Percentiles rank a stretch among this genome's conserved stretches.
These are phyloP conservation scores for Mastomys natalensis DNA, from an alignment of 2,113 vertebrate genomes.

Conservation along the genomic window DNA sequence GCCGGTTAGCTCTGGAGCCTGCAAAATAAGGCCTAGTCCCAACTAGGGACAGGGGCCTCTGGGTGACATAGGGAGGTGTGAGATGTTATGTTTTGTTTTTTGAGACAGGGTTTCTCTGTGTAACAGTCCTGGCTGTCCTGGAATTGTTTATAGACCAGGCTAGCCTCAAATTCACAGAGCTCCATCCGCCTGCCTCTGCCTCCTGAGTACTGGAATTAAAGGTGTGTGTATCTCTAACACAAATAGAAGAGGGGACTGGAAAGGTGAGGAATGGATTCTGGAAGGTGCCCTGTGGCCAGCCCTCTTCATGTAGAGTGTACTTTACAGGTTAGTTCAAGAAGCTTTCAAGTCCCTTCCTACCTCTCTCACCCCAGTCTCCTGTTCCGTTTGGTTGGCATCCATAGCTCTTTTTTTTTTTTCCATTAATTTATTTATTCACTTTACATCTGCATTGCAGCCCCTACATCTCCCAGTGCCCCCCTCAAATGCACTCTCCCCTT, in stretches of 20 bases:
- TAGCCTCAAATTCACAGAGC: too few relatives aligned
- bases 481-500: too few relatives aligned
- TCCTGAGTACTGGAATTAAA: too few relatives aligned
- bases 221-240: neutral
- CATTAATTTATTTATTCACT: too few relatives aligned
- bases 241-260: neutral
- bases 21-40: neutral
- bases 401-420: neutral
- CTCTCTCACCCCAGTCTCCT: neutral
- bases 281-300: neutral
- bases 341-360: neutral
- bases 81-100: neutral
- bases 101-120: too few relatives aligned
- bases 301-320: neutral
- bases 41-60: neutral
- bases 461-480: too few relatives aligned
- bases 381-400: neutral
- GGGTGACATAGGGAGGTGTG: neutral
- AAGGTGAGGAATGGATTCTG: neutral
- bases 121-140: too few relatives aligned
- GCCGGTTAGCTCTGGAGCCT: neutral
- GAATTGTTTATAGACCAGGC: too few relatives aligned
- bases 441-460: too few relatives aligned
- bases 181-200: too few relatives aligned
- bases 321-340: conserved; percentile 26